phyloP scores from a whole-genome alignment of 2,888 invertebrate species.

The Latheticus oryzae region DNA sequence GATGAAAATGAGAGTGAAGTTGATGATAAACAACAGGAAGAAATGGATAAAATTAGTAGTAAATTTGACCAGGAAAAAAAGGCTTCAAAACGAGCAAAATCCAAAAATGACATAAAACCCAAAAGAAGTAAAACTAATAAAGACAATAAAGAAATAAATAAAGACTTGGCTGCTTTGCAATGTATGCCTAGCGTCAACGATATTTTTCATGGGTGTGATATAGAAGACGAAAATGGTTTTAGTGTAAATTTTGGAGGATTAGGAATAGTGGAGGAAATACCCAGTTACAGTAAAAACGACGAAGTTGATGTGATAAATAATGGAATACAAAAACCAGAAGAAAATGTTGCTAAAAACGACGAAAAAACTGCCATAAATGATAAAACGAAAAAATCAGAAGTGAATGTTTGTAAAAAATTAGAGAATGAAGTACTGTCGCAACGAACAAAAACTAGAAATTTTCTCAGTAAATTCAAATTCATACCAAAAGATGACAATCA shows the following conservation, averaged over 20 bases:
- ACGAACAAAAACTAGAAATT: constrained; percentile 1
- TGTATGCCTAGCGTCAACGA: constrained; percentile 55
- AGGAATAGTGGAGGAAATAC: too few relatives aligned
- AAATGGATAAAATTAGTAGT: too few relatives aligned
- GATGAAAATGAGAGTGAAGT: constrained; percentile 2
- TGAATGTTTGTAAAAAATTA: not conserved
- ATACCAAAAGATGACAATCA: constrained; percentile 6
- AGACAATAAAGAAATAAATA: constrained; percentile 46
- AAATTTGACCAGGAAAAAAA: constrained; percentile 33
- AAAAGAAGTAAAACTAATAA: constrained; percentile 45
- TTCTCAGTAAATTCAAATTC: constrained; percentile 22
- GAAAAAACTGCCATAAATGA: constrained; percentile 11
- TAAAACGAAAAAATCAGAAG: not conserved
- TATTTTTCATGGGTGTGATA: constrained; percentile 43
- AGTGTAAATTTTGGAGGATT: too few relatives aligned
- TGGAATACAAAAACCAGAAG: constrained; percentile 1
- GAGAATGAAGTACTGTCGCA: constrained; percentile 13
- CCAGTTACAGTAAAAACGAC: too few relatives aligned
- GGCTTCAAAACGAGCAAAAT: constrained; percentile 32
- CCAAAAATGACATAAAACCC: constrained; percentile 14
- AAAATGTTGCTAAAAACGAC: constrained; percentile 9
- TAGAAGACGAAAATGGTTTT: too few relatives aligned
- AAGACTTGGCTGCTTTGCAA: constrained; percentile 51
- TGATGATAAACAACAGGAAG: too few relatives aligned
- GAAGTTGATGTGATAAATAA: constrained; percentile 1